phyloP scores from a whole-genome alignment of 2,888 invertebrate genomes.

The Lepidocyrtinus sp. region DNA sequence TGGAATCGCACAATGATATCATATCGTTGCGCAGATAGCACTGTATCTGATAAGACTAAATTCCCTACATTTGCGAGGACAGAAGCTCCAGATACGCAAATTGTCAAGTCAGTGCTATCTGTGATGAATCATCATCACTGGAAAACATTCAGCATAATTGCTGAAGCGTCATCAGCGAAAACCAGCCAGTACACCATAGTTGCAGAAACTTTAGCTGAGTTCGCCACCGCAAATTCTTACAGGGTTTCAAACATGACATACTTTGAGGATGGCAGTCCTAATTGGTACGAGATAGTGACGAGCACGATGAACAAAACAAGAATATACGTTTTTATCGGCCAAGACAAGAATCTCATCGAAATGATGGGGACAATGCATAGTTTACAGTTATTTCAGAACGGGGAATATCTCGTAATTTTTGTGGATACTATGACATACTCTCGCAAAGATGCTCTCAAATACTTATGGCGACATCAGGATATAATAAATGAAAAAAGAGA shows the following conservation, averaged over 20 bases:
- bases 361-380: conserved; percentile 91
- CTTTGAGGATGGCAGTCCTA: conserved; percentile 80
- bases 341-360: conserved; percentile 86
- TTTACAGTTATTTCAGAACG: conserved; percentile 87
- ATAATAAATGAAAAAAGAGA: conserved; percentile 50
- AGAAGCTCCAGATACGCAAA: conserved; percentile 95
- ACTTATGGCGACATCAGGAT: conserved; percentile 80
- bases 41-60: conserved; percentile 80
- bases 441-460: conserved; percentile 80
- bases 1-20: conserved; percentile 97
- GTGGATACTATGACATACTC: conserved; percentile 94
- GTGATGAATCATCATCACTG: conserved; percentile 92
- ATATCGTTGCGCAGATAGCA: conserved; percentile 95
- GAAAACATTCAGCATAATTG: conserved; percentile 92
- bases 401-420: conserved; percentile 96
- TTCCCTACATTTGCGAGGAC: conserved; percentile 94
- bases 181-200: conserved; percentile 82
- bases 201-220: conserved; percentile 83
- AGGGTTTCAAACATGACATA: conserved; percentile 85
- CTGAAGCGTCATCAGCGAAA: conserved; percentile 77
- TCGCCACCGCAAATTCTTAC: conserved; percentile 84
- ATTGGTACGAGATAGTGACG: conserved; percentile 88
- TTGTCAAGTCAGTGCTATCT: conserved; percentile 94
- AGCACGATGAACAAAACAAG: conserved; percentile 89
- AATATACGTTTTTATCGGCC: conserved; percentile 95